Conservation (phyloP, 2,797 vertebrate genomes). For the Phrynocephalus vlangalii region DNA sequence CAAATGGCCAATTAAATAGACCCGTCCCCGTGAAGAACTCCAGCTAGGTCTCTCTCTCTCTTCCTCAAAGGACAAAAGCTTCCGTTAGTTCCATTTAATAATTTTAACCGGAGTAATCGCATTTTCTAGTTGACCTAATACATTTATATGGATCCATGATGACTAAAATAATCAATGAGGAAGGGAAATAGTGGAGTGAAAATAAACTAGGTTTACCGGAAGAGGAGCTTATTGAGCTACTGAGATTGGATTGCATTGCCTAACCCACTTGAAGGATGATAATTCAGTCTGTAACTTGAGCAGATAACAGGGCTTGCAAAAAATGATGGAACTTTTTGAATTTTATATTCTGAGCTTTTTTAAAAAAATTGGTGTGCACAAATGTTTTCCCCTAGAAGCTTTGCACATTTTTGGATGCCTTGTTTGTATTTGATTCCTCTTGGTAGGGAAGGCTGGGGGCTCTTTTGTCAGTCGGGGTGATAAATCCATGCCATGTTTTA, state of each 20-base stretch:
- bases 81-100: conserved; percentile 52
- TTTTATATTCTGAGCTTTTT: conserved; percentile 44
- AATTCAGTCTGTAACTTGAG: conserved; percentile 68
- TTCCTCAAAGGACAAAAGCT: conserved; percentile 31
- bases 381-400: neutral
- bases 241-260: conserved; percentile 69
- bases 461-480: too few relatives aligned
- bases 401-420: neutral
- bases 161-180: conserved; percentile 71
- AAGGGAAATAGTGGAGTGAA: conserved; percentile 61
- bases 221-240: conserved; percentile 59
- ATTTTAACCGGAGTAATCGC: conserved; percentile 71
- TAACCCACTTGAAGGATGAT: conserved; percentile 58
- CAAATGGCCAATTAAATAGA: conserved; percentile 10
- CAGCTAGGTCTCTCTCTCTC: neutral
- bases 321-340: conserved; percentile 33
- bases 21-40: conserved; percentile 17
- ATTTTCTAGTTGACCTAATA: conserved; percentile 61
- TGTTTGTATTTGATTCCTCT: neutral
- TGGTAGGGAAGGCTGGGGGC: too few relatives aligned
- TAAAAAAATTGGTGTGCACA: conserved; percentile 30
- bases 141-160: conserved; percentile 60
- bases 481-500: too few relatives aligned
- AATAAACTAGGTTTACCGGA: conserved; percentile 67
- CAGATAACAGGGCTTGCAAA: conserved; percentile 51